These are phyloP conservation scores for Dallia pectoralis DNA, from an alignment of 2,797 vertebrate genomes.

Conservation along the genomic window DNA sequence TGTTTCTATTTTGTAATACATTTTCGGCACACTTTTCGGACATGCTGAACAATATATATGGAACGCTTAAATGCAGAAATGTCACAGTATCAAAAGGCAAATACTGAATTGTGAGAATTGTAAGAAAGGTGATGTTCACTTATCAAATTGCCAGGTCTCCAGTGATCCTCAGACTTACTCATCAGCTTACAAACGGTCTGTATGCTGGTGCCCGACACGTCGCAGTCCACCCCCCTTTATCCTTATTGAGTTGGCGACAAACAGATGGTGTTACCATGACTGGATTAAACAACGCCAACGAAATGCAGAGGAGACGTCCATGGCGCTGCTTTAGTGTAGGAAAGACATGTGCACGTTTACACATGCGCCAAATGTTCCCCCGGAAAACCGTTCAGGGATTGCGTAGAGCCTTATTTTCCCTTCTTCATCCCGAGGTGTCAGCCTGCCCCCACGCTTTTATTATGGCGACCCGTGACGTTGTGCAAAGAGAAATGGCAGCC, in stretches of 20 bases:
- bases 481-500: constrained; percentile 34
- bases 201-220: constrained; percentile 33
- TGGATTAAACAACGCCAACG: constrained; percentile 32
- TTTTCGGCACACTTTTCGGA: too few species aligned
- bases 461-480: constrained; percentile 39
- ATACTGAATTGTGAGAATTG: too few species aligned
- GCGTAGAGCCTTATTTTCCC: constrained; percentile 30
- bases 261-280: constrained; percentile 43
- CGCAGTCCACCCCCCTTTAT: constrained; percentile 13
- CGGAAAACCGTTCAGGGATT: constrained; percentile 32
- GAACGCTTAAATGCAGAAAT: too few species aligned
- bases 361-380: constrained; percentile 1
- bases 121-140: too few species aligned
- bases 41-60: too few species aligned
- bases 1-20: too few species aligned
- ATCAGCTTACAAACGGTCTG: constrained; percentile 16
- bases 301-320: constrained; percentile 31
- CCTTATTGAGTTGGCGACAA: constrained; percentile 26
- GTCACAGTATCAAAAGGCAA: too few species aligned
- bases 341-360: background rate
- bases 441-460: constrained; percentile 44
- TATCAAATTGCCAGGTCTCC: too few species aligned
- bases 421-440: constrained; percentile 26
- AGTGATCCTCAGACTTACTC: background rate
- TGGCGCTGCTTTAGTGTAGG: constrained; percentile 19